Conservation (phyloP, 2,797 vertebrate species). For the Melopsittacus undulatus region DNA sequence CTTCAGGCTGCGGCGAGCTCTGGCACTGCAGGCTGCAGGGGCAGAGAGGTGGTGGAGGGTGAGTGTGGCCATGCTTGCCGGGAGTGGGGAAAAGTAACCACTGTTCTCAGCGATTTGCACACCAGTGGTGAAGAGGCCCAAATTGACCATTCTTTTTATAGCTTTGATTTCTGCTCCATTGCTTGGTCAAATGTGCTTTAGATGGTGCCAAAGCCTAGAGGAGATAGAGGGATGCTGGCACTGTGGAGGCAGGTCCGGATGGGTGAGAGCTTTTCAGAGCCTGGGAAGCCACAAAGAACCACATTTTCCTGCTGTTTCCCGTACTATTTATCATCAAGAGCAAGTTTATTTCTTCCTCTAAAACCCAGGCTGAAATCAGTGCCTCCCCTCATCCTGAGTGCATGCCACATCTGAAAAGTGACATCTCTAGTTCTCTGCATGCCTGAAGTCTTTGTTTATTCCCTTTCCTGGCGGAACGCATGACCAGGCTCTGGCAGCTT, state of each 20-base stretch:
- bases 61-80: background rate
- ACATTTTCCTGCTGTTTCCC: rapidly evolving
- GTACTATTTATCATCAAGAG: background rate
- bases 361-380: background rate
- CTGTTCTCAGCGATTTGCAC: rapidly evolving
- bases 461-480: background rate
- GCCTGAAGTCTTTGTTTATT: background rate
- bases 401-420: rapidly evolving
- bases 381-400: background rate
- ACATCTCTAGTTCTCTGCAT: rapidly evolving
- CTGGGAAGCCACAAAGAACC: background rate
- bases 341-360: background rate
- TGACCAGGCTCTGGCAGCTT: background rate
- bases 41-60: background rate
- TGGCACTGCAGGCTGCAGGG: slow-evolving; percentile 64
- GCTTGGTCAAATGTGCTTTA: background rate
- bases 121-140: rapidly evolving
- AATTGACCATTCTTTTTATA: rapidly evolving
- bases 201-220: background rate
- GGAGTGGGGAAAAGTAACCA: rapidly evolving
- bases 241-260: background rate
- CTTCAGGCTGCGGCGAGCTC: slow-evolving; percentile 78
- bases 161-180: background rate
- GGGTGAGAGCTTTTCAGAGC: background rate
- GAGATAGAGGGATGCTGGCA: background rate